A percentile compares a stretch with the other conserved stretches of the same genome.
phyloP scores from a whole-genome alignment of 2,113 vertebrate species.

The Labeo catla region DNA sequence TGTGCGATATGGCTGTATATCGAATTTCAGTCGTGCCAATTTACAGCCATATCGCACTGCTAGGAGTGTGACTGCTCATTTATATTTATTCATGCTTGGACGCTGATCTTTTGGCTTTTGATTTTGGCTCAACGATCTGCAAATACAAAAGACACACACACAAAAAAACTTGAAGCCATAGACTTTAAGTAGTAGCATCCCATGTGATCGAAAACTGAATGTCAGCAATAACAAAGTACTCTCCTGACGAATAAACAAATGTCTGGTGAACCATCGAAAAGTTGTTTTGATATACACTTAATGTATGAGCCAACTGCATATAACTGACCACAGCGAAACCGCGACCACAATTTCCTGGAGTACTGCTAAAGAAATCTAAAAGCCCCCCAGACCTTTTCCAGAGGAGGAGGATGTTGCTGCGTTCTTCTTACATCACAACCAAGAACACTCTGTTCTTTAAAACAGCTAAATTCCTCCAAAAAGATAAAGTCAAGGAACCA shows the following conservation, averaged over 20 bases:
- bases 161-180: not conserved
- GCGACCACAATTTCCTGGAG: slow-evolving; percentile 52
- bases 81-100: not conserved
- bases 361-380: slow-evolving; percentile 38
- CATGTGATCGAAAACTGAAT: not conserved
- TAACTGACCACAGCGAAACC: slow-evolving; percentile 27
- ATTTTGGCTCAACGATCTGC: not conserved
- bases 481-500: slow-evolving; percentile 42
- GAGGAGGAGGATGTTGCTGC: slow-evolving; percentile 42
- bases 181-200: not conserved
- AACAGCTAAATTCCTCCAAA: slow-evolving; percentile 33
- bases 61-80: not conserved
- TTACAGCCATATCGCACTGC: no score
- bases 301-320: slow-evolving; percentile 28
- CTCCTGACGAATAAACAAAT: slow-evolving; percentile 3
- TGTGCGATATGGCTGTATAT: no score
- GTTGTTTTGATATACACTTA: slow-evolving; percentile 19
- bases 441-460: slow-evolving; percentile 53
- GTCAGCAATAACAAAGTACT: not conserved
- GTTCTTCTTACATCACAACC: slow-evolving; percentile 25
- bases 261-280: not conserved
- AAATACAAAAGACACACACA: not conserved
- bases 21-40: no score
- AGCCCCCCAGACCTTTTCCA: not conserved
- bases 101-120: not conserved